Evolutionary conservation across 2,797 vertebrate genomes (phyloP), one percentile per base, ranked within the genome.

Genomic region (Antennarius maculatus): DNA sequence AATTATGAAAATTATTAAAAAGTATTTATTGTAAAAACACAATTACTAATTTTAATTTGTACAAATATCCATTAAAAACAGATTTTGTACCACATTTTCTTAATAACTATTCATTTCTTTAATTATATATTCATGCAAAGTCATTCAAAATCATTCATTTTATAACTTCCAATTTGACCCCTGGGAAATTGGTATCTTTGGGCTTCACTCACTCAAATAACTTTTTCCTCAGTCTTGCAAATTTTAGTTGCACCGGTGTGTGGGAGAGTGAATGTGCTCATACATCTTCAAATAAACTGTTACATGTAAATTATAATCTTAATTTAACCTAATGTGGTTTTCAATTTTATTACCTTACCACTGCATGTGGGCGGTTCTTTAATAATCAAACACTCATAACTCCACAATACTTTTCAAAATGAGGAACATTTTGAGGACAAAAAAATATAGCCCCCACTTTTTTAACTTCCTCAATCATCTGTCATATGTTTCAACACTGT

Each of bases 401-500:
- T 16, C 13, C 10, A 48, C 37, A 37, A 5, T 46, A 23, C 31
- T 52, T 58, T 67, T 14, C 2, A 3, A 27, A 49, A 52, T 34
- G 31, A 43, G 16, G 12, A 43, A 43, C 6, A 43, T 9, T 50
- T 8, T n/a, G 12, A 49, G 8, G 31, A 8, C 5, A 8, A 34
- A 34, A 5, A 34, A 34, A 34, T 5, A 34, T 34, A 34, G 31
- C 31, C 31, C 5, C 7, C 31, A 5, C 7, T 34, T 8, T 23
- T n/a, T 16, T 31, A 8, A 29, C 3, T 0, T 3, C 37, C 50
- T 4, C 10, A 5, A 27, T 61, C 12, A 13, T 7, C 52, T 27
- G 17, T 5, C 29, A 54, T 31, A 66, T 29, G 55, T 7, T 56
- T 7, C 79, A 83, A 81, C 66, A 82, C 81, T 87, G 76, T 78